These are phyloP conservation scores for Glyphotaelius pellucidus DNA, from an alignment of 2,888 invertebrate genomes.

Conservation along the genomic window DNA sequence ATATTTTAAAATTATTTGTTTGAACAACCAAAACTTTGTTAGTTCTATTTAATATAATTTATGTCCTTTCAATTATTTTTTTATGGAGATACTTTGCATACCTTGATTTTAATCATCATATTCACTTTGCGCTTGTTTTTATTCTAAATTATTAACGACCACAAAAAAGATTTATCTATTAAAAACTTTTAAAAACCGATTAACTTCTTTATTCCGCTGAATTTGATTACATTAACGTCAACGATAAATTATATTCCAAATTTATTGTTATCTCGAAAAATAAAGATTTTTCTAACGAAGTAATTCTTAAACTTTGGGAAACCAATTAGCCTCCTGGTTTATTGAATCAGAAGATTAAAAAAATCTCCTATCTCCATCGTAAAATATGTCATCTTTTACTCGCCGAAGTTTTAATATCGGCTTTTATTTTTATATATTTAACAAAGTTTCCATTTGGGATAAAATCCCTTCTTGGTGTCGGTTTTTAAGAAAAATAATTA, in stretches of 20 bases:
- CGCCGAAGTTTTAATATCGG: constrained; percentile 61
- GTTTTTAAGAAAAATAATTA: constrained; percentile 60
- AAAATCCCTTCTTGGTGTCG: constrained; percentile 57
- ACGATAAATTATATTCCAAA: constrained; percentile 49
- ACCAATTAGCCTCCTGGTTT: constrained; percentile 60
- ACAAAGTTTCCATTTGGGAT: constrained; percentile 60
- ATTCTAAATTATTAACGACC: constrained; percentile 24
- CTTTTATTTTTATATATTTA: constrained; percentile 59
- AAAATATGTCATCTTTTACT: constrained; percentile 62
- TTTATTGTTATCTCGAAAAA: constrained; percentile 52
- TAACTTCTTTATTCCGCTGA: constrained; percentile 47
- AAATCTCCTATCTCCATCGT: constrained; percentile 51
- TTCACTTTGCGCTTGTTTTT: background rate
- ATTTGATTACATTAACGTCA: constrained; percentile 49
- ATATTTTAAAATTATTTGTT: background rate
- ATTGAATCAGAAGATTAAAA: constrained; percentile 62
- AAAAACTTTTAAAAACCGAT: constrained; percentile 48
- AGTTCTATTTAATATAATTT: background rate
- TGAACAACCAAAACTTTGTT: background rate
- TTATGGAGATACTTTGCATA: background rate
- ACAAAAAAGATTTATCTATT: constrained; percentile 32
- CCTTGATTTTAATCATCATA: background rate
- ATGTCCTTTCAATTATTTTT: background rate
- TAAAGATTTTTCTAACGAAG: constrained; percentile 51
- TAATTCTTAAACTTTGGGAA: constrained; percentile 56